Evolutionary conservation across 2,888 invertebrate species (phyloP).

Genomic region (Chymomyza fuscimana): DNA sequence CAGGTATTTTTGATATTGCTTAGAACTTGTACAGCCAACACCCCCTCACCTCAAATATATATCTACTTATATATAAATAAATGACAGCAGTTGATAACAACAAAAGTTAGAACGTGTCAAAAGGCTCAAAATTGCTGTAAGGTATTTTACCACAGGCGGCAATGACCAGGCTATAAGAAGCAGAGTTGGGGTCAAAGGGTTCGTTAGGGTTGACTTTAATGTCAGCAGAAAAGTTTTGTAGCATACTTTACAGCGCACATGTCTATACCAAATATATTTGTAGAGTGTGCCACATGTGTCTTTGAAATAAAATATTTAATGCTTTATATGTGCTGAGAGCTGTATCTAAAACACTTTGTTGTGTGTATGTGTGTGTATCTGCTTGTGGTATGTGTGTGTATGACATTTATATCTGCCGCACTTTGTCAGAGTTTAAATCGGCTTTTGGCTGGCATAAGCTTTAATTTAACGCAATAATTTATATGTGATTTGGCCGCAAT

Average conservation of each 20-base stretch:
- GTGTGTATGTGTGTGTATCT: neutral
- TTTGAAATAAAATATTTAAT: slow-evolving; percentile 43
- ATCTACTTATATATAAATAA: neutral
- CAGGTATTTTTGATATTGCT: neutral
- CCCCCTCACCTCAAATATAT: too few species aligned
- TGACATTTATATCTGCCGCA: slow-evolving; percentile 9
- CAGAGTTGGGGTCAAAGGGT: neutral
- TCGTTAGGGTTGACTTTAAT: neutral
- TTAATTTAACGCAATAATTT: slow-evolving; percentile 64
- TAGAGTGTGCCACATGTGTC: slow-evolving; percentile 15
- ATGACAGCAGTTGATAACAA: slow-evolving; percentile 4
- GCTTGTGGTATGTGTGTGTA: slow-evolving; percentile 17
- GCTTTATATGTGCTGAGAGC: slow-evolving; percentile 26
- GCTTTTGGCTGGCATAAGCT: slow-evolving; percentile 44
- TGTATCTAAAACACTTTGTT: neutral
- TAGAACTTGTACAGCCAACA: neutral
- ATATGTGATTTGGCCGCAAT: slow-evolving; percentile 51
- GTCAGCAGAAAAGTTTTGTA: neutral
- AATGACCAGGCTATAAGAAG: neutral
- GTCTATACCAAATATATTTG: neutral
- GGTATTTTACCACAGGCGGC: neutral
- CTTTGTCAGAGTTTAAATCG: slow-evolving; percentile 51
- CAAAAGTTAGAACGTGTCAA: slow-evolving; percentile 19
- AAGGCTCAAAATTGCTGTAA: neutral
- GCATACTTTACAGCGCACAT: neutral